A percentile compares a stretch with the other conserved stretches of the same genome.
Conservation (phyloP, 2,888 invertebrate genomes). For the Leptothorax acervorum region DNA sequence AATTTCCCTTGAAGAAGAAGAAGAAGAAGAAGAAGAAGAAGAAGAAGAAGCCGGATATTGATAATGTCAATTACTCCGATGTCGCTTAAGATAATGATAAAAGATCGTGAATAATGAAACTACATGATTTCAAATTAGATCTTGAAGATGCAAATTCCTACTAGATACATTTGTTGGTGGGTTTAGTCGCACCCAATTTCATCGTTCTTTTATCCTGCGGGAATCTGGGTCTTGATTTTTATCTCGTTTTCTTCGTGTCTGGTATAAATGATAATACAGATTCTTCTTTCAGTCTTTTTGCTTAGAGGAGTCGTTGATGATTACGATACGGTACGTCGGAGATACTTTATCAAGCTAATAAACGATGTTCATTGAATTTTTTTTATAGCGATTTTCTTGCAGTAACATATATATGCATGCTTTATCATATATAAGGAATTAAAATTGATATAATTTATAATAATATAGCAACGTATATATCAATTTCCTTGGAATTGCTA, state of each 20-base stretch:
- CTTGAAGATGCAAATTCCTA: neutral
- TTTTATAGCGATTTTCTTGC: neutral
- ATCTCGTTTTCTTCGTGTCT: neutral
- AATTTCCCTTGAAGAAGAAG: neutral
- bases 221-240: neutral
- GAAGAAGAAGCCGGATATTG: neutral
- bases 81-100: neutral
- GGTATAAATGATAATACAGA: neutral
- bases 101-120: neutral
- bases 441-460: neutral
- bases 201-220: neutral
- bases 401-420: neutral
- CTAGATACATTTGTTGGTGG: neutral
- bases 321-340: neutral
- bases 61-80: conserved; percentile 13
- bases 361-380: neutral
- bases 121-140: neutral
- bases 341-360: neutral
- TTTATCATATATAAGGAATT: neutral
- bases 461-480: neutral
- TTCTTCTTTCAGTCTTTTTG: neutral
- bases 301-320: neutral
- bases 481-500: neutral
- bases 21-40: neutral
- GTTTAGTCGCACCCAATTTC: neutral